Percentiles rank a stretch among this genome's conserved stretches.
Conservation (phyloP, 2,113 vertebrate genomes). For the Nettapus auritus region DNA sequence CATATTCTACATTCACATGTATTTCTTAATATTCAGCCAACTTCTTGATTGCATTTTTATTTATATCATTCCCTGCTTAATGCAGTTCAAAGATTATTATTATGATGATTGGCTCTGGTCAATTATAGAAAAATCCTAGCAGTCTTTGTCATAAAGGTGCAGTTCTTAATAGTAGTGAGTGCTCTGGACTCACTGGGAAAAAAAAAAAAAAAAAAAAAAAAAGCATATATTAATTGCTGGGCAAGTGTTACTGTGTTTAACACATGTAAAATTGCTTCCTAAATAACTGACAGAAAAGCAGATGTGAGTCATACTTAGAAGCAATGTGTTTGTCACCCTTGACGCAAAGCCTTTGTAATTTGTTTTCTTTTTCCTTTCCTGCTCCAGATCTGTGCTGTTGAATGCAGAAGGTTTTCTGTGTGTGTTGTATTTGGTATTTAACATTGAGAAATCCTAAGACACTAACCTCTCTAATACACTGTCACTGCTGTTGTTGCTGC, state of each 20-base stretch:
- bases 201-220: background rate
- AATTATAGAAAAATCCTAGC: background rate
- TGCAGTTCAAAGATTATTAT: background rate
- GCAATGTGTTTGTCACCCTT: background rate
- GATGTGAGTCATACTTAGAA: slow-evolving; percentile 19
- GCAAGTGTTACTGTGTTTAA: background rate
- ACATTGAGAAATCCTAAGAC: background rate
- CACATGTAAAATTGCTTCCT: background rate
- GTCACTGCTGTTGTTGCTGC: background rate
- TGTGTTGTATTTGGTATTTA: background rate
- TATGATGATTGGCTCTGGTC: background rate
- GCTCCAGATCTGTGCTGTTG: background rate
- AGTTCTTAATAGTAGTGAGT: background rate
- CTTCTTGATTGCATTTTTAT: background rate
- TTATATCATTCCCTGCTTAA: background rate
- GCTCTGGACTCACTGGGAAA: background rate
- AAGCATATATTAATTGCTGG: background rate
- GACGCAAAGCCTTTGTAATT: background rate
- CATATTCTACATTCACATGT: background rate
- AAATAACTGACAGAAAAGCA: background rate
- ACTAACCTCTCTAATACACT: background rate
- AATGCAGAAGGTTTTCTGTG: background rate
- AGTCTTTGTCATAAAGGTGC: background rate
- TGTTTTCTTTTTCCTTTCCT: background rate
- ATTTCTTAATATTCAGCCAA: background rate